A percentile compares a stretch with the other conserved stretches of the same genome.
These are phyloP conservation scores for Saxidomus purpurata DNA, from an alignment of 1,140 invertebrate genomes.

Conservation along the genomic window DNA sequence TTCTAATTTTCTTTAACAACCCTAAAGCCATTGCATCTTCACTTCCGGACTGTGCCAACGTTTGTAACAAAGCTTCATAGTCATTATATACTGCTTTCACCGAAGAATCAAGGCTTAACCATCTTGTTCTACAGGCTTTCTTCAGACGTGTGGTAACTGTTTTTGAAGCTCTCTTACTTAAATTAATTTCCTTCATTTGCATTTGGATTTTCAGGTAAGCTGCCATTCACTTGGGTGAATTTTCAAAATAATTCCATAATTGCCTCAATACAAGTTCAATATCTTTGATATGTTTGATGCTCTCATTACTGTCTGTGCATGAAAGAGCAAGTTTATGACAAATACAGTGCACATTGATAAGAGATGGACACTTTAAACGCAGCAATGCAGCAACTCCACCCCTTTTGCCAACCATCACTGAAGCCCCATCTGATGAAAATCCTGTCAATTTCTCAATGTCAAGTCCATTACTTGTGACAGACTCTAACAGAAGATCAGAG, in stretches of 20 bases:
- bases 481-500: not conserved
- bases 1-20: constrained; percentile 35
- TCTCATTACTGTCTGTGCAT: no score
- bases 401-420: constrained; percentile 54
- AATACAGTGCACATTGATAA: constrained; percentile 48
- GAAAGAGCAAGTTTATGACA: constrained; percentile 51
- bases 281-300: constrained; percentile 31
- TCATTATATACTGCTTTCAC: constrained; percentile 50
- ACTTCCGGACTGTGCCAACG: constrained; percentile 30
- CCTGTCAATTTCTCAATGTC: constrained; percentile 46
- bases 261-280: constrained; percentile 49
- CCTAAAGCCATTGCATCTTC: constrained; percentile 34
- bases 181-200: constrained; percentile 16
- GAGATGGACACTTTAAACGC: no score
- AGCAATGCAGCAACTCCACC: constrained; percentile 40
- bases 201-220: constrained; percentile 23
- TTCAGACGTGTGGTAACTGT: constrained; percentile 34
- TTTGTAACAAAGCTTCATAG: constrained; percentile 39
- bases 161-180: not conserved
- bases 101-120: constrained; percentile 60
- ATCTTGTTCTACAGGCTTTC: constrained; percentile 63
- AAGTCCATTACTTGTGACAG: not conserved
- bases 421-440: constrained; percentile 55
- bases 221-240: constrained; percentile 54
- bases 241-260: constrained; percentile 54